Conservation (phyloP, 2,888 invertebrate species). For the Leucoma salicis region DNA sequence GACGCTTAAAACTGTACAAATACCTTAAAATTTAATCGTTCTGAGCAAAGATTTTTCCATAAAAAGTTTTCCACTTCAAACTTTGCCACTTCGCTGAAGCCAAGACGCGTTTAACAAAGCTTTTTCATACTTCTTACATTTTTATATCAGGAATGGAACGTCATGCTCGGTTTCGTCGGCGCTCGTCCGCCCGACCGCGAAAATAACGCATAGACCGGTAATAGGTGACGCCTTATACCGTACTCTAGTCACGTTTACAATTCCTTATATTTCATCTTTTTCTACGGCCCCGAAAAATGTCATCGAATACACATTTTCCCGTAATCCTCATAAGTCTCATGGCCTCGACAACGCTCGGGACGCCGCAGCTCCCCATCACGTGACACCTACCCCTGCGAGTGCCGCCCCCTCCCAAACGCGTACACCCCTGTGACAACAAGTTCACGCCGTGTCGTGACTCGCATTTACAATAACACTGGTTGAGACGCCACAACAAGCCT, state of each 20-base stretch:
- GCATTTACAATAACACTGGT: conserved; percentile 59
- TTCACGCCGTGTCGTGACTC: conserved; percentile 66
- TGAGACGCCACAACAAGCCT: conserved; percentile 45
- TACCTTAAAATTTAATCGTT: conserved; percentile 79
- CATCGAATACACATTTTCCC: conserved; percentile 82
- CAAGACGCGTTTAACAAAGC: conserved; percentile 80
- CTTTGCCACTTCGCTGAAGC: conserved; percentile 79
- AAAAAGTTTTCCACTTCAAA: conserved; percentile 81
- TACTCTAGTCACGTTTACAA: conserved; percentile 79
- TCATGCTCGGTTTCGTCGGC: conserved; percentile 77
- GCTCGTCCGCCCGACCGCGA: conserved; percentile 74
- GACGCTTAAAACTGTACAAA: conserved; percentile 69
- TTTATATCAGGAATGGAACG: conserved; percentile 79
- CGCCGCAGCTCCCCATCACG: conserved; percentile 46
- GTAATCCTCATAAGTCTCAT: conserved; percentile 81
- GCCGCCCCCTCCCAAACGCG: conserved; percentile 8
- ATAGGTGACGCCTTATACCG: conserved; percentile 72
- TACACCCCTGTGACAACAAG: conserved; percentile 48
- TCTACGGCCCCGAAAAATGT: conserved; percentile 79
- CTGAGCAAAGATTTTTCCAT: conserved; percentile 77
- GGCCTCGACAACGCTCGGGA: conserved; percentile 61
- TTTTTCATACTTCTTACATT: conserved; percentile 76
- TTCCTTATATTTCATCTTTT: conserved; percentile 82
- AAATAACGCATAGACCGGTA: conserved; percentile 75
- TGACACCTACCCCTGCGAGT: conserved; percentile 40